Evolutionary conservation across 2,888 invertebrate species (phyloP).

Genomic region (Epistrophe grossulariae): DNA sequence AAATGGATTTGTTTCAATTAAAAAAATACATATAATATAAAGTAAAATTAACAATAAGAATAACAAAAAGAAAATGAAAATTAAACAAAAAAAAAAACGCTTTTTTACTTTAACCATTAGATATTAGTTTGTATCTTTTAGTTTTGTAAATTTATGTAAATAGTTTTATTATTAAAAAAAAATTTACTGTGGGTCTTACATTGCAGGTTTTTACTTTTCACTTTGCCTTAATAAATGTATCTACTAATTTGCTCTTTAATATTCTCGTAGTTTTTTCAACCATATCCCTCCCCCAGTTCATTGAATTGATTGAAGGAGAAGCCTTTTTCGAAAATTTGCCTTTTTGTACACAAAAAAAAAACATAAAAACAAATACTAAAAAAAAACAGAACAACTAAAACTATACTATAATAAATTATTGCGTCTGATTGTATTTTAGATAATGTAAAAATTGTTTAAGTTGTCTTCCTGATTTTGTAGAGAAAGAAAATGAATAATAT

Average conservation of each 20-base stretch:
- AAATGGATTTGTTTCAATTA: constrained; percentile 67
- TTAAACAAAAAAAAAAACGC: too few species aligned
- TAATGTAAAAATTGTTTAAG: constrained; percentile 42
- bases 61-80: neutral
- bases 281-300: constrained; percentile 44
- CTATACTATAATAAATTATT: constrained; percentile 54
- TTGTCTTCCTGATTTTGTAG: constrained; percentile 52
- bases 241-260: constrained; percentile 14
- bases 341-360: constrained; percentile 64
- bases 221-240: constrained; percentile 11
- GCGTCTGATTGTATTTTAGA: constrained; percentile 72
- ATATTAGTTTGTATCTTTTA: constrained; percentile 42
- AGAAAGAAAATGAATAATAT: constrained; percentile 15
- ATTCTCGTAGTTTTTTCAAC: constrained; percentile 45
- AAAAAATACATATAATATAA: constrained; percentile 16
- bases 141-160: constrained; percentile 58
- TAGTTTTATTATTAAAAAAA: constrained; percentile 45
- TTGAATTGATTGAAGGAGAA: constrained; percentile 65
- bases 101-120: constrained; percentile 23
- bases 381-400: constrained; percentile 59
- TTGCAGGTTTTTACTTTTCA: constrained; percentile 18
- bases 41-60: constrained; percentile 9
- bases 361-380: constrained; percentile 1
- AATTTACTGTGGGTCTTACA: neutral
- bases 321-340: constrained; percentile 72